Conservation (phyloP, 2,113 vertebrate species). For the Penelope pileata region DNA sequence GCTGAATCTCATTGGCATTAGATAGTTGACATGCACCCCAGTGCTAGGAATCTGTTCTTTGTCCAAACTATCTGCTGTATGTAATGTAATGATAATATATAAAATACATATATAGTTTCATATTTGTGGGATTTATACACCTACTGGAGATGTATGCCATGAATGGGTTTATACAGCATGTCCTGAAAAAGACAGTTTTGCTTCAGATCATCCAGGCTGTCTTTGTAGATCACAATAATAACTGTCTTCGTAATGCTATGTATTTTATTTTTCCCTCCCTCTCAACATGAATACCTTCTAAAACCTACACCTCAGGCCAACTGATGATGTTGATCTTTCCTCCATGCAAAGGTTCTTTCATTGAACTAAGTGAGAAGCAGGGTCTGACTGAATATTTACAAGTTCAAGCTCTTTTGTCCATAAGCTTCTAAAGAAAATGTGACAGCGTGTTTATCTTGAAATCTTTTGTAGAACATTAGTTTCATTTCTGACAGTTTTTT, state of each 20-base stretch:
- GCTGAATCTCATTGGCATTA: not conserved
- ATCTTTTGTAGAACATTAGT: not conserved
- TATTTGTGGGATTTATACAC: not conserved
- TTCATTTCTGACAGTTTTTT: conserved; percentile 1
- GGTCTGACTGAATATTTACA: conserved; percentile 21
- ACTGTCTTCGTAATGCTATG: not conserved
- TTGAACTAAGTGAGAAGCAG: not conserved
- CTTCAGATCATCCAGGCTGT: not conserved
- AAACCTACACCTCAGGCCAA: not conserved
- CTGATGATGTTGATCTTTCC: conserved; percentile 2
- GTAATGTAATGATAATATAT: not conserved
- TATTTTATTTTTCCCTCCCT: not conserved
- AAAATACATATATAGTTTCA: not conserved
- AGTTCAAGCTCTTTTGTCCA: not conserved
- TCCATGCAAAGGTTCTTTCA: not conserved
- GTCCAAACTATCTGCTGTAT: not conserved
- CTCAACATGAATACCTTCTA: not conserved
- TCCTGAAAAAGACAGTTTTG: not conserved
- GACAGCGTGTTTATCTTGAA: not conserved
- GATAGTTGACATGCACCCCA: not conserved
- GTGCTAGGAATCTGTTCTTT: not conserved
- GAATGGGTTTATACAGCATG: not conserved
- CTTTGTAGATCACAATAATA: not conserved
- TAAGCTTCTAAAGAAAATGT: conserved; percentile 7
- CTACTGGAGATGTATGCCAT: not conserved